phyloP scores from a whole-genome alignment of 2,888 invertebrate genomes.

The Trachelus tabidus region DNA sequence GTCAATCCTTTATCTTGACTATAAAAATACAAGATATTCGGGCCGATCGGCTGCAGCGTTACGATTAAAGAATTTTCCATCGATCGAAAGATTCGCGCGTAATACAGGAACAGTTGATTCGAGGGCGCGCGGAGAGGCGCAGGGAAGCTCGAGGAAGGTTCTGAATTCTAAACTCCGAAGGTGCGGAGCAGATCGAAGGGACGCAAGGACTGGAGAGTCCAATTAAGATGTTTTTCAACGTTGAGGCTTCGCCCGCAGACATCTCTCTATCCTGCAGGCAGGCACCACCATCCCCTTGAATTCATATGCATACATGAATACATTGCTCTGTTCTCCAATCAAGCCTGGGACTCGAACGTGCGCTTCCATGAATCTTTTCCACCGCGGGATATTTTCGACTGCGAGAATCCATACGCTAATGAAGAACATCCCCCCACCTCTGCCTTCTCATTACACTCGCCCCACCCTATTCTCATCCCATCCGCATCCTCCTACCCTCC shows the following conservation, averaged over 20 bases:
- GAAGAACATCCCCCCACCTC: slow-evolving; percentile 9
- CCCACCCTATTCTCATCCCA: background rate
- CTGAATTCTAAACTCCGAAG: no score
- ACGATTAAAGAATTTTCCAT: no score
- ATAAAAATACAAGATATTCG: slow-evolving; percentile 23
- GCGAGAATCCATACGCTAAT: slow-evolving; percentile 19
- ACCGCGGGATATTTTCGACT: slow-evolving; percentile 15
- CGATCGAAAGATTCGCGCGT: no score
- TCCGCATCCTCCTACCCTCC: no score
- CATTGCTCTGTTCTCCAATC: slow-evolving; percentile 52
- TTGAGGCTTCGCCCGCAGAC: slow-evolving; percentile 38
- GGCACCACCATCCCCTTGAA: slow-evolving; percentile 40
- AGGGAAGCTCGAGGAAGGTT: no score
- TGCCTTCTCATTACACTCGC: background rate
- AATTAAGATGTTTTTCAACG: slow-evolving; percentile 59
- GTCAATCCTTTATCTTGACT: background rate
- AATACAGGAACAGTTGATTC: no score
- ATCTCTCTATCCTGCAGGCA: slow-evolving; percentile 44
- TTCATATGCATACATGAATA: slow-evolving; percentile 66
- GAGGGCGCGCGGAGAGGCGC: no score
- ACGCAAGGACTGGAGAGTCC: slow-evolving; percentile 39
- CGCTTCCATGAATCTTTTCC: slow-evolving; percentile 14
- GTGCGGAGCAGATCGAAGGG: background rate
- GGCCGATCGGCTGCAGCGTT: no score
- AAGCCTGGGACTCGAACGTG: background rate